phyloP scores from a whole-genome alignment of 2,888 invertebrate genomes.

The Cantharis flavilabris region DNA sequence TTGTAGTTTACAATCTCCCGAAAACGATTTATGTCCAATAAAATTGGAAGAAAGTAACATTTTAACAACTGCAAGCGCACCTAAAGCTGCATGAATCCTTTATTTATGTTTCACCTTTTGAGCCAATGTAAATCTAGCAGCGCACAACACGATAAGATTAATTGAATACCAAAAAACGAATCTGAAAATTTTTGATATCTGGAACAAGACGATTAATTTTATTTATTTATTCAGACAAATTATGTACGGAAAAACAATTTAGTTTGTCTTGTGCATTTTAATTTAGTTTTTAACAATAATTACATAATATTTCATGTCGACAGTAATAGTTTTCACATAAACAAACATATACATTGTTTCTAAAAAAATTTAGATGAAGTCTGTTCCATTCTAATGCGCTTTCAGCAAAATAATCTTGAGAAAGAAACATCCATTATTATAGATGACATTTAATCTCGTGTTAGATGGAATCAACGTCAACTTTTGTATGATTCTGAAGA shows the following conservation, averaged over 20 bases:
- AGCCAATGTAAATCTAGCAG: not conserved
- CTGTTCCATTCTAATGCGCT: not conserved
- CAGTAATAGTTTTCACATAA: not conserved
- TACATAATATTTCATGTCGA: not conserved
- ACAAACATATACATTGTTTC: not conserved
- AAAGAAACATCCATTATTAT: slow-evolving; percentile 1
- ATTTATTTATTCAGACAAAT: not conserved
- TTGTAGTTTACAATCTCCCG: not conserved
- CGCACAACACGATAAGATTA: not conserved
- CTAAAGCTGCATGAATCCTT: not conserved
- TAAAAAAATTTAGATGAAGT: not conserved
- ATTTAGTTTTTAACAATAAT: not conserved
- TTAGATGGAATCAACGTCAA: slow-evolving; percentile 2
- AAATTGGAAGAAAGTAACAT: not conserved
- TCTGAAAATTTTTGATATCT: not conserved
- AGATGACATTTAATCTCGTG: slow-evolving; percentile 3
- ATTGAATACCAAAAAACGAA: not conserved
- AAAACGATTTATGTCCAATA: not conserved
- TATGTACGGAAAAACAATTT: not conserved
- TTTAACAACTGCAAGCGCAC: not conserved
- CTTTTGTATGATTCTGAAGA: not conserved
- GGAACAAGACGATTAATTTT: not conserved
- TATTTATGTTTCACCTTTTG: not conserved
- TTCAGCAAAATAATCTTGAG: not conserved
- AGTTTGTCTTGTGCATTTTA: not conserved